Conservation (phyloP, 1,140 invertebrate genomes). For the Calliphora vicina region DNA sequence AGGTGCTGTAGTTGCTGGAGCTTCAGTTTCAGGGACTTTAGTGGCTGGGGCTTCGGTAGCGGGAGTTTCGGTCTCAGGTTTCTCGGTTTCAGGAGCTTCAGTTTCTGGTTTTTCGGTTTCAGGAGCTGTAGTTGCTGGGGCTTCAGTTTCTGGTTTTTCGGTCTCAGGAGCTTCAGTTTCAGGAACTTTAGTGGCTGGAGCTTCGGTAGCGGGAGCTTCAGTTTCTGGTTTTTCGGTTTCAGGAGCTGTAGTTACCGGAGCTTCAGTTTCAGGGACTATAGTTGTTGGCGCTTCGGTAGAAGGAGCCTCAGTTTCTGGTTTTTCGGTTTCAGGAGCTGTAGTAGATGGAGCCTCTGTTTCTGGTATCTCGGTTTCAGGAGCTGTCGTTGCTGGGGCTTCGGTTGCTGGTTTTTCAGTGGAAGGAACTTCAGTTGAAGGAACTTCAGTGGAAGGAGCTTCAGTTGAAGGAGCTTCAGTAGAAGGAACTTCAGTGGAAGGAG, state of each 20-base stretch:
- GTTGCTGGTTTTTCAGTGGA: neutral
- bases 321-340: neutral
- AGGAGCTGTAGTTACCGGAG: neutral
- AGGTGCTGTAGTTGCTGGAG: neutral
- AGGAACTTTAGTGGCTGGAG: neutral
- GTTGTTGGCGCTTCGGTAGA: neutral
- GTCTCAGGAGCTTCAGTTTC: neutral
- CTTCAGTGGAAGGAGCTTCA: neutral
- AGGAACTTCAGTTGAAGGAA: neutral
- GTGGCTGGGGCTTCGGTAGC: neutral
- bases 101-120: neutral
- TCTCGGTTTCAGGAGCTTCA: neutral
- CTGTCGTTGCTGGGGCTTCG: neutral
- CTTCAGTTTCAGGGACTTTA: constrained; percentile 5
- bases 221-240: neutral
- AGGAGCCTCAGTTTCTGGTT: neutral
- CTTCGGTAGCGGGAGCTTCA: neutral
- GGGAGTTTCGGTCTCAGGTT: neutral
- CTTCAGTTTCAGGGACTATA: neutral
- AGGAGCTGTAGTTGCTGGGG: too few relatives aligned
- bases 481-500: too few relatives aligned
- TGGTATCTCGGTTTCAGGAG: neutral
- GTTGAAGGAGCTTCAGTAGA: neutral
- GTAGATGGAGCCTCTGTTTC: neutral
- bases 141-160: neutral